phyloP scores from a whole-genome alignment of 1,140 invertebrate genomes.

The Drosophila burlai region DNA sequence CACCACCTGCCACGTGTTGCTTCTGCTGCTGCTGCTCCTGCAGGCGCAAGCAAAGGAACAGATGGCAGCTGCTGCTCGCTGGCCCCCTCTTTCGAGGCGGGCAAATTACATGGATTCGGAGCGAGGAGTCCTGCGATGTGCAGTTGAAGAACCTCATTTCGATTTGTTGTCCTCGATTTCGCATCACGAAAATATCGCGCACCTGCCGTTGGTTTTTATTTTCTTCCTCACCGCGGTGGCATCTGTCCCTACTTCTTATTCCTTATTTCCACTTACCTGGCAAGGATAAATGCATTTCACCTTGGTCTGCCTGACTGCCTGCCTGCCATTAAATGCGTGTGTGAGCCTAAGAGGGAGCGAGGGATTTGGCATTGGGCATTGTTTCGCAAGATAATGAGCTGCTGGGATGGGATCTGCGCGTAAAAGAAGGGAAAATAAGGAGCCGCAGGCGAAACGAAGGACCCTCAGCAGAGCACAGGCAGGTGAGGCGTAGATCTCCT shows the following conservation, averaged over 20 bases:
- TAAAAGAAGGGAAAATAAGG: conserved; percentile 8
- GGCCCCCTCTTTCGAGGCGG: conserved; percentile 22
- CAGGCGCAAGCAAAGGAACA: conserved; percentile 32
- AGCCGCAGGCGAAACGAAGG: conserved; percentile 5
- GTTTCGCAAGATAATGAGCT: conserved; percentile 27
- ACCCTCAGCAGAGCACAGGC: conserved; percentile 22
- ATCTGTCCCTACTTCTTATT: conserved; percentile 14
- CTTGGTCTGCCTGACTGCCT: not conserved
- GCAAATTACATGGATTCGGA: conserved; percentile 69
- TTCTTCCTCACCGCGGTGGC: conserved; percentile 11
- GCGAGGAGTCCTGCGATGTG: conserved; percentile 53
- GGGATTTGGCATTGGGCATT: conserved; percentile 23
- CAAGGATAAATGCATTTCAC: conserved; percentile 42
- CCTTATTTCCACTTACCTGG: conserved; percentile 16
- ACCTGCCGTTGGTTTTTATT: conserved; percentile 58
- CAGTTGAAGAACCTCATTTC: conserved; percentile 64
- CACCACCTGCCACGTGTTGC: conserved; percentile 73
- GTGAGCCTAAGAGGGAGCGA: not conserved
- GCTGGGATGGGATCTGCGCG: conserved; percentile 5
- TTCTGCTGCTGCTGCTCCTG: conserved; percentile 10
- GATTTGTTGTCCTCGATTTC: conserved; percentile 62
- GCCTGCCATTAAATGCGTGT: conserved; percentile 33
- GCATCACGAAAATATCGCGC: conserved; percentile 69
- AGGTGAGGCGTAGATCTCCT: conserved; percentile 15
- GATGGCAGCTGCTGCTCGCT: conserved; percentile 24